Evolutionary conservation across 2,888 invertebrate genomes (phyloP), one percentile per base, ranked within the genome.

Genomic region (Agonopterix alstromeriana): DNA sequence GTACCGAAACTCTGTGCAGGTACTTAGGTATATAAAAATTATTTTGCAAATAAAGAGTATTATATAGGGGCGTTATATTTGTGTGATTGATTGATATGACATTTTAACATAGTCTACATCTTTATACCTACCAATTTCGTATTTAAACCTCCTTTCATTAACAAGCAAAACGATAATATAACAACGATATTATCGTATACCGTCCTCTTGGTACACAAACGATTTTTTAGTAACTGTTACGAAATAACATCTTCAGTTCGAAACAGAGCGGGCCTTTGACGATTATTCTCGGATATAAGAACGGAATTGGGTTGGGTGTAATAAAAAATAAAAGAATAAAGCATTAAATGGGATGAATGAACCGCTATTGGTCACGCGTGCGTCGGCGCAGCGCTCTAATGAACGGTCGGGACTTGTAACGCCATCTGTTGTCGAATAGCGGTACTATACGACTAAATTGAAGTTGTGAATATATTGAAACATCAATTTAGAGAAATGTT

Each of bases 281-380:
- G 75, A 80, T 82, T 82, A 78, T 79, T 55, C 70, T 78, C 79
- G 80, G 77, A 67, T 73, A 73, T 77, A 78, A 77, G 74, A 80
- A 77, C 73, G 72, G 69, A 79, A 81, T 81, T 77, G 73, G 76
- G 76, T 70, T 70, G 63, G 65, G 60, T 57, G 66, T 70, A 77
- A 79, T 79, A 76, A 82, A 77, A 62, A 57, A 65, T 60, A 59
- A 70, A 67, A 67, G 49, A 12, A 36, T 41, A 41, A 38, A 47
- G 45, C 46, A 43, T 47, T 43, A 55, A 56, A 54, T 47, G 46
- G 48, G 47, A 54, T 58, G 58, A 60, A 56, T 60, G 56, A 52
- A 11, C 47, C 47, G 35, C 47, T 52, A 51, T 56, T 54, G 54
- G 57, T 49, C 43, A 48, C 51, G 48, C 48, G 40, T 43, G 50